A percentile compares a stretch with the other conserved stretches of the same genome.
phyloP scores from a whole-genome alignment of 2,797 vertebrate genomes.

The Lemur catta region DNA sequence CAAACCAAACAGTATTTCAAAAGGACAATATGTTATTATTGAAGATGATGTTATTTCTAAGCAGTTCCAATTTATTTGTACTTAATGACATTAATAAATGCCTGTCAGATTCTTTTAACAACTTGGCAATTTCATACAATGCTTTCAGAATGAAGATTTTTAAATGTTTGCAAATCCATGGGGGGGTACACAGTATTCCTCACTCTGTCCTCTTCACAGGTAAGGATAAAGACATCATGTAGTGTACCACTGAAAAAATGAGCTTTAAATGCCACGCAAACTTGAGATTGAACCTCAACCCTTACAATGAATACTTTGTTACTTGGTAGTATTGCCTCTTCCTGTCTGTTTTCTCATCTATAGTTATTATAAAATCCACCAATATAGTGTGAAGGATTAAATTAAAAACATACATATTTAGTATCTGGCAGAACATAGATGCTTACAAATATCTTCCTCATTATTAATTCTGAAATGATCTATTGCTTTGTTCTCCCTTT shows the following conservation, averaged over 20 bases:
- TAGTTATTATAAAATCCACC: not conserved
- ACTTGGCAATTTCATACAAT: not conserved
- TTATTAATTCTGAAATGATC: constrained; percentile 2
- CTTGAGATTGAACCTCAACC: not conserved
- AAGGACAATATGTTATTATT: not conserved
- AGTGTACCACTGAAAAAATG: not conserved
- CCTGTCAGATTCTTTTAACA: not conserved
- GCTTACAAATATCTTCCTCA: not conserved
- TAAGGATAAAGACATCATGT: not conserved
- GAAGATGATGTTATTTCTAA: constrained; percentile 22
- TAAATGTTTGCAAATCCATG: not conserved
- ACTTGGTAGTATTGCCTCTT: not conserved
- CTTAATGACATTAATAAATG: not conserved
- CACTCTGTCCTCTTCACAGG: not conserved
- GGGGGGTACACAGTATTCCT: not conserved
- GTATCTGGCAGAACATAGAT: not conserved
- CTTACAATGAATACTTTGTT: not conserved
- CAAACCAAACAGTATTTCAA: not conserved
- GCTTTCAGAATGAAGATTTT: constrained; percentile 18
- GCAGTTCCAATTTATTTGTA: not conserved
- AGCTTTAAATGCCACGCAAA: not conserved
- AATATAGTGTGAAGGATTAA: not conserved
- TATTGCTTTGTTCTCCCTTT: not conserved
- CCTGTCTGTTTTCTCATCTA: not conserved
- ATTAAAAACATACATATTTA: not conserved